A percentile compares a stretch with the other conserved stretches of the same genome.
phyloP scores from a whole-genome alignment of 2,797 vertebrate species.

The Crax fasciolata region DNA sequence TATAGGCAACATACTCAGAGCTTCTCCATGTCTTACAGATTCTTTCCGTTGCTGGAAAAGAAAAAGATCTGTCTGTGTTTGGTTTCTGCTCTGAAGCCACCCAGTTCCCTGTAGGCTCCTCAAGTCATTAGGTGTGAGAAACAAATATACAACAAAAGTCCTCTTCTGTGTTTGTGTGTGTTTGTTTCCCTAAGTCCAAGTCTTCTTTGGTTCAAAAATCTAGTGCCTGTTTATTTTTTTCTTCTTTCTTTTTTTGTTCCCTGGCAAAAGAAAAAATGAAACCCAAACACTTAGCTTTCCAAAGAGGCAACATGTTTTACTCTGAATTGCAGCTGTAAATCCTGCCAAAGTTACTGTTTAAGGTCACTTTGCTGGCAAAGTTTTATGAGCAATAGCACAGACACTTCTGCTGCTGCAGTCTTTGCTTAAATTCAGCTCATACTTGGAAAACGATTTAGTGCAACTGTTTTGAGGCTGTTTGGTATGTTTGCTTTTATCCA shows the following conservation, averaged over 20 bases:
- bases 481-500: slow-evolving; percentile 55
- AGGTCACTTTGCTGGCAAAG: slow-evolving; percentile 38
- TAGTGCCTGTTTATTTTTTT: not conserved
- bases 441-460: slow-evolving; percentile 40
- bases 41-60: not conserved
- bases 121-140: not conserved
- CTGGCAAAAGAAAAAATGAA: not conserved
- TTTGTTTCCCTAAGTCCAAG: not conserved
- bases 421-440: slow-evolving; percentile 36
- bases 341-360: slow-evolving; percentile 18
- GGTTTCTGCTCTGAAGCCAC: not conserved
- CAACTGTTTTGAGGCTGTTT: slow-evolving; percentile 35
- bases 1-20: not conserved
- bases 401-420: not conserved
- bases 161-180: not conserved
- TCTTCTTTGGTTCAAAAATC: not conserved
- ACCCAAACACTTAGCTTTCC: not conserved
- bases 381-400: slow-evolving; percentile 45
- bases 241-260: too few relatives aligned
- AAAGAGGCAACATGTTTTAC: not conserved
- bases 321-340: slow-evolving; percentile 39
- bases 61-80: not conserved
- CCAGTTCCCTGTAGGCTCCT: not conserved
- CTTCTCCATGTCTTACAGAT: fast-evolving
- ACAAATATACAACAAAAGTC: not conserved